A percentile compares a stretch with the other conserved stretches of the same genome.
phyloP scores from a whole-genome alignment of 2,797 vertebrate species.

The Rhinella marina region DNA sequence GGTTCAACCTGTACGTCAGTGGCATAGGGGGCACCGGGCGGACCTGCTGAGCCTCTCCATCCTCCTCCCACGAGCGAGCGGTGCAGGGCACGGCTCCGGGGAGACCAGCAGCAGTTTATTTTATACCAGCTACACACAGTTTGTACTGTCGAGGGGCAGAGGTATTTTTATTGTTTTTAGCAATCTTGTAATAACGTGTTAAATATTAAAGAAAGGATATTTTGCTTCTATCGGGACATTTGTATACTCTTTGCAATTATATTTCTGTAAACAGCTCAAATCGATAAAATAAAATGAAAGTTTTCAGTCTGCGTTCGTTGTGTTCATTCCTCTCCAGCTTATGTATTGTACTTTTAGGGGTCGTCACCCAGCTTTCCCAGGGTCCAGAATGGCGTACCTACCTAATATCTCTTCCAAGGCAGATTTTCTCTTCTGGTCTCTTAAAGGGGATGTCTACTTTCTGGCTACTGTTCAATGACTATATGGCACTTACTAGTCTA shows the following conservation, averaged over 20 bases:
- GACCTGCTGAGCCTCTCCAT: slow-evolving; percentile 65
- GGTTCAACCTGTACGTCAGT: neutral
- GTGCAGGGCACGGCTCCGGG: slow-evolving; percentile 73
- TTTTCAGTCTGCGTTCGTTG: slow-evolving; percentile 76
- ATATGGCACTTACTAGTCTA: too few species aligned
- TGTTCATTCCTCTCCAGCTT: neutral
- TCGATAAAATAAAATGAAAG: slow-evolving; percentile 87
- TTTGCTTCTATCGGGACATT: slow-evolving; percentile 88
- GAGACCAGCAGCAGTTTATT: slow-evolving; percentile 73
- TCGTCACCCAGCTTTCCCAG: neutral
- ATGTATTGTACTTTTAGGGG: neutral
- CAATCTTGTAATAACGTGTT: slow-evolving; percentile 87
- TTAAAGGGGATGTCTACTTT: too few species aligned
- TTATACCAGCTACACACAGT: slow-evolving; percentile 75
- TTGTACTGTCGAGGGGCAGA: slow-evolving; percentile 70
- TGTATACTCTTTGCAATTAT: slow-evolving; percentile 86
- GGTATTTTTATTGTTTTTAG: slow-evolving; percentile 81
- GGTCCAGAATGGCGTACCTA: neutral
- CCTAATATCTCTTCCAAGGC: too few species aligned
- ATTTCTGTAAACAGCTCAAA: slow-evolving; percentile 95
- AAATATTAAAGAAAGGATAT: slow-evolving; percentile 84
- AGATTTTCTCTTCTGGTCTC: too few species aligned
- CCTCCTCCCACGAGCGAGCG: slow-evolving; percentile 72
- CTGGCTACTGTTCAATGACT: too few species aligned
- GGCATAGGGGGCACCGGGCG: neutral